Percentiles rank a stretch among this genome's conserved stretches.
These are phyloP conservation scores for Malurus splendens DNA, from an alignment of 2,797 vertebrate species.

Conservation along the genomic window DNA sequence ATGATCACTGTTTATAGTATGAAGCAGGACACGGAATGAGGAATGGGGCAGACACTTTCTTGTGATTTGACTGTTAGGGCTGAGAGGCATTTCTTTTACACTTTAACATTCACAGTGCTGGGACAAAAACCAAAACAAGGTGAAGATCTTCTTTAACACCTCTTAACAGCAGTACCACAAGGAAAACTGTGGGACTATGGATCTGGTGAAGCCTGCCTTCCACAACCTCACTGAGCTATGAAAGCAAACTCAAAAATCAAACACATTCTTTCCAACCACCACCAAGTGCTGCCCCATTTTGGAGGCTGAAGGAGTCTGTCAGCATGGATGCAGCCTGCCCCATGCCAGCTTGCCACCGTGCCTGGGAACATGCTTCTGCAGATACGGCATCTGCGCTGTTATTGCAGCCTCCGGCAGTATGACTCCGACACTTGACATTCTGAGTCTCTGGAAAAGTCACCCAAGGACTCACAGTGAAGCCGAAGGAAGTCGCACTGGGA, in stretches of 20 bases:
- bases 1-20: slow-evolving; percentile 14
- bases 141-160: not conserved
- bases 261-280: not conserved
- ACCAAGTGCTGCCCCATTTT: not conserved
- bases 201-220: not conserved
- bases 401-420: not conserved
- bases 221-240: not conserved
- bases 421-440: not conserved
- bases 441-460: not conserved
- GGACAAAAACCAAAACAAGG: not conserved
- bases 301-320: not conserved
- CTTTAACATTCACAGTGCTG: not conserved
- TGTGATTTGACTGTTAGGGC: not conserved
- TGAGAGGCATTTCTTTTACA: not conserved
- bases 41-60: not conserved
- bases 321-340: rapidly evolving
- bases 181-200: not conserved
- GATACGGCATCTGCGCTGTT: not conserved
- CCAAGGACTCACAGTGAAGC: not conserved
- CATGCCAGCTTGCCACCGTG: rapidly evolving
- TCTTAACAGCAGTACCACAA: not conserved
- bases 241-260: not conserved
- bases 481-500: not conserved
- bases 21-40: not conserved
- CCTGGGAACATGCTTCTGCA: rapidly evolving